Evolutionary conservation across 2,797 vertebrate species (phyloP).

Genomic region (Trachurus trachurus): DNA sequence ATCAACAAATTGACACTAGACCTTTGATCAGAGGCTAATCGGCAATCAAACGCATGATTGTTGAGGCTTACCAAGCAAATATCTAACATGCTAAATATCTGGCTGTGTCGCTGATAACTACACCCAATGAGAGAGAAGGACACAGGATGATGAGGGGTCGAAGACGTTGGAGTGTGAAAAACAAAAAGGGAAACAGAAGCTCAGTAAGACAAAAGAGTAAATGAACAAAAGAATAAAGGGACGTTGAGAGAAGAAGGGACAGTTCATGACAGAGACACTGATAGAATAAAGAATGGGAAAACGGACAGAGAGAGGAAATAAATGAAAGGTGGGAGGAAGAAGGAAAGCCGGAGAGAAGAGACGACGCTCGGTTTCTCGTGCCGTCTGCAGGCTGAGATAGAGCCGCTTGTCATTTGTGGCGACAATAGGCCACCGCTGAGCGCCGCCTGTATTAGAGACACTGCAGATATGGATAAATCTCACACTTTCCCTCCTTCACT

Average conservation of each 20-base stretch:
- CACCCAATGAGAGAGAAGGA: too few species aligned
- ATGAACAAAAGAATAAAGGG: neutral
- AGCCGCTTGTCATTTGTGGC: conserved; percentile 51
- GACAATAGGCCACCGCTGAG: conserved; percentile 42
- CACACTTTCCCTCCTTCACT: conserved; percentile 10
- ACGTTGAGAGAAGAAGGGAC: neutral
- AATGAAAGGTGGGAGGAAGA: neutral
- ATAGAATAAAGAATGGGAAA: conserved; percentile 1
- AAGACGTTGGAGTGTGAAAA: neutral
- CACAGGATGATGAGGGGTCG: too few species aligned
- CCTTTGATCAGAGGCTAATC: too few species aligned
- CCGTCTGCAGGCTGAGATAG: conserved; percentile 53
- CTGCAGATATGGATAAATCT: conserved; percentile 36
- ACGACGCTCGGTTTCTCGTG: neutral
- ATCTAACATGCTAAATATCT: too few species aligned
- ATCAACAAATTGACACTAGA: neutral
- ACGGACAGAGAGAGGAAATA: neutral
- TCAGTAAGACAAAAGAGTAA: conserved; percentile 11
- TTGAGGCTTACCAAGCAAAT: too few species aligned
- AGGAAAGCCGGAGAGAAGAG: neutral
- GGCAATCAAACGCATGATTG: too few species aligned
- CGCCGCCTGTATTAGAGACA: conserved; percentile 17
- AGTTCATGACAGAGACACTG: neutral
- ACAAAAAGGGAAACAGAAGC: neutral
- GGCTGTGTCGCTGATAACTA: too few species aligned